Percentiles rank a stretch among this genome's conserved stretches.
Evolutionary conservation across 35 echinoderm and acorn worm species (phyloP).

Genomic region (Hemicentrotus pulcherrimus): DNA sequence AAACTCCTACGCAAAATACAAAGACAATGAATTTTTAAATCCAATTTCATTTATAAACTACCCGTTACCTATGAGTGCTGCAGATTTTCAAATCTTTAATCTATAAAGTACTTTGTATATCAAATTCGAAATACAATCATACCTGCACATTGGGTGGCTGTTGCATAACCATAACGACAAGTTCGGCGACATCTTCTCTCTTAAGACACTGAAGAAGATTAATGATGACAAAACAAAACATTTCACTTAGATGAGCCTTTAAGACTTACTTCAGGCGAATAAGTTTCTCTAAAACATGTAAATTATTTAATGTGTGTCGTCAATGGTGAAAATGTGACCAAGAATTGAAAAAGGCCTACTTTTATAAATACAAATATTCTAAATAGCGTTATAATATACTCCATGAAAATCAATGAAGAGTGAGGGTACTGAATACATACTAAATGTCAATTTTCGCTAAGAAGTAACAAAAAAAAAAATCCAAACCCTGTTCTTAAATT

Average conservation of each 20-base stretch:
- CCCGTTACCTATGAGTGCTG: neutral
- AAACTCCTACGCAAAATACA: neutral
- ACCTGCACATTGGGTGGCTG: slow-evolving; percentile 46
- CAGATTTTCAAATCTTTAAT: neutral
- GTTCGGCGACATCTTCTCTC: slow-evolving; percentile 50
- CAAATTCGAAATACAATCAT: neutral
- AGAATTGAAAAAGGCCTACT: too few species aligned
- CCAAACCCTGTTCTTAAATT: neutral
- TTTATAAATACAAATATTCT: too few species aligned
- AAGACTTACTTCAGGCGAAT: neutral
- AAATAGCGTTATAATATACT: too few species aligned
- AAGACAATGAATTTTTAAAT: neutral
- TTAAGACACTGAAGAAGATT: neutral
- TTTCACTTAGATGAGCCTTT: neutral
- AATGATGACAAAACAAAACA: neutral
- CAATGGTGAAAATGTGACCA: too few species aligned
- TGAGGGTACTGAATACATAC: too few species aligned
- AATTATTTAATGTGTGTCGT: too few species aligned
- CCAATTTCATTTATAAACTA: neutral
- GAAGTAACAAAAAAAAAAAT: neutral
- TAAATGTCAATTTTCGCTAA: neutral
- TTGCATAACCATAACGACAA: neutral
- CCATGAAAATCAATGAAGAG: too few species aligned
- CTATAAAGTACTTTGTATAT: neutral
- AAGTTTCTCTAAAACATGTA: neutral